phyloP scores from a whole-genome alignment of 1,140 invertebrate genomes.

The Solenopsis fugax region DNA sequence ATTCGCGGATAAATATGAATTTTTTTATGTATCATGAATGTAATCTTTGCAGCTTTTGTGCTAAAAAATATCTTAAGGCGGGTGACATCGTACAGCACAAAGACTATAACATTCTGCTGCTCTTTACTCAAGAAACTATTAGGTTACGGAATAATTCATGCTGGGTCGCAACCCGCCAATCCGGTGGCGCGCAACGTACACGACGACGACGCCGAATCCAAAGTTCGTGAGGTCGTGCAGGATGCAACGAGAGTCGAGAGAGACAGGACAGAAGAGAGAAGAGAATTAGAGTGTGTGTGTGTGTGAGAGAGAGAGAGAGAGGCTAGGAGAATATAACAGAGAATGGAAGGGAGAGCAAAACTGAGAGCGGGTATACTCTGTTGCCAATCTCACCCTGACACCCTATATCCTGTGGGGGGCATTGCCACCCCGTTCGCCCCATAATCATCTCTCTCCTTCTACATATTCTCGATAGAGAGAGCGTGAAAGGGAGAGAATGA shows the following conservation, averaged over 20 bases:
- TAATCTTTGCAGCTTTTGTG: not conserved
- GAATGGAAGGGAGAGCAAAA: conserved; percentile 57
- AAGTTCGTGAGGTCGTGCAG: conserved; percentile 70
- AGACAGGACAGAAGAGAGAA: not conserved
- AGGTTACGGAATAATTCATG: conserved; percentile 79
- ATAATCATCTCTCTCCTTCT: conserved; percentile 76
- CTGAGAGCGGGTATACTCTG: conserved; percentile 73
- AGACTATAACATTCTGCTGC: conserved; percentile 71
- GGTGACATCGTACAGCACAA: conserved; percentile 46
- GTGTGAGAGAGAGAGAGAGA: conserved; percentile 19
- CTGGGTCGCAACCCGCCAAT: conserved; percentile 74
- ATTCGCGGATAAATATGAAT: not conserved
- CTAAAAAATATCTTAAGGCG: conserved; percentile 21
- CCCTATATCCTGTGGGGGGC: conserved; percentile 75
- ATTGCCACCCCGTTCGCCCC: conserved; percentile 75
- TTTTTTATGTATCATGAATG: not conserved
- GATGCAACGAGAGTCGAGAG: conserved; percentile 65
- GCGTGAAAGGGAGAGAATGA: not conserved
- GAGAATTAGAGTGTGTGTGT: not conserved
- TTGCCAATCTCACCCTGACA: conserved; percentile 78
- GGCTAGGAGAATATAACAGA: conserved; percentile 46
- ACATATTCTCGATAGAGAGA: conserved; percentile 65
- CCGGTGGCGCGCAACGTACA: conserved; percentile 67
- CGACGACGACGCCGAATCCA: conserved; percentile 67
- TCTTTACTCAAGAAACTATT: conserved; percentile 78